phyloP scores from a whole-genome alignment of 2,888 invertebrate genomes.

The Malachius bipustulatus region DNA sequence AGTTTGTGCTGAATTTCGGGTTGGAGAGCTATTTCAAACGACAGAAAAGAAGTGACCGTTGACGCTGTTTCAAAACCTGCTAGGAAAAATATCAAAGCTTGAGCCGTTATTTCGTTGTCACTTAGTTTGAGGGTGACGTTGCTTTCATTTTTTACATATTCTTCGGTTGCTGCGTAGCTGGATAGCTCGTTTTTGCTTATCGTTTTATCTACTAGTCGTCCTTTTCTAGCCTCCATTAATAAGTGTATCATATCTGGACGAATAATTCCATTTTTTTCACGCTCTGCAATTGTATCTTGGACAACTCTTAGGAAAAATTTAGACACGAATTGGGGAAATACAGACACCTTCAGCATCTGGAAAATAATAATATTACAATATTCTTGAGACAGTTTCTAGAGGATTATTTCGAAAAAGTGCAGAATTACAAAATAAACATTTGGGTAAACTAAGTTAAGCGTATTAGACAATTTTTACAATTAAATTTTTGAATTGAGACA shows the following conservation, averaged over 20 bases:
- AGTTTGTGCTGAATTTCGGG: slow-evolving; percentile 7
- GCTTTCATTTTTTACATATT: background rate
- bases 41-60: slow-evolving; percentile 4
- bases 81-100: slow-evolving; percentile 8
- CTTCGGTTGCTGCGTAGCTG: background rate
- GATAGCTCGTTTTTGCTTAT: background rate
- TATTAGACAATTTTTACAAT: no score
- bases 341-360: no score
- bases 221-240: slow-evolving; percentile 41
- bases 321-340: slow-evolving; percentile 11
- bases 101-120: slow-evolving; percentile 5
- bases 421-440: no score
- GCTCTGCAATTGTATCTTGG: slow-evolving; percentile 14
- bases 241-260: slow-evolving; percentile 39
- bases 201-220: slow-evolving; percentile 17
- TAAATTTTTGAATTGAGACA: no score
- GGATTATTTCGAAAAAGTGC: no score
- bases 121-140: background rate
- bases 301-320: slow-evolving; percentile 20
- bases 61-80: slow-evolving; percentile 7
- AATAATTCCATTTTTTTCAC: slow-evolving; percentile 17
- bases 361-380: no score
- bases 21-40: slow-evolving; percentile 5
- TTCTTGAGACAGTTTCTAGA: no score
- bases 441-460: no score